A percentile compares a stretch with the other conserved stretches of the same genome.
phyloP scores from a whole-genome alignment of 2,888 invertebrate species.

The Leptinotarsa tumamoca region DNA sequence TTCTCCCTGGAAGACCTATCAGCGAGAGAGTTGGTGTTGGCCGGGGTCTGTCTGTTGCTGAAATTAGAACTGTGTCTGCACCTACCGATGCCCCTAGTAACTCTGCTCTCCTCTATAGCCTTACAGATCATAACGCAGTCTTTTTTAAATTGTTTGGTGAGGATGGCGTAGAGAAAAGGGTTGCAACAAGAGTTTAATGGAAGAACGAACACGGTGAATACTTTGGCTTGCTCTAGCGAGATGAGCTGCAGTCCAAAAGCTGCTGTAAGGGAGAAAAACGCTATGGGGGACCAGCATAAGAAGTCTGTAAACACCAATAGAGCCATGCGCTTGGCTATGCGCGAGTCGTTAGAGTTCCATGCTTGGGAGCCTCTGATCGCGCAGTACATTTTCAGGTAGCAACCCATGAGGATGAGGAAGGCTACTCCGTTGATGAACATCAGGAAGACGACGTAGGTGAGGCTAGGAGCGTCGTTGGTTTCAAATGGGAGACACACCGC shows the following conservation, averaged over 20 bases:
- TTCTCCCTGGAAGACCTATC: constrained; percentile 84
- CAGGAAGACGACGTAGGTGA: constrained; percentile 90
- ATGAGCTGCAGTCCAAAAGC: constrained; percentile 92
- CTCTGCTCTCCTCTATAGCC: constrained; percentile 93
- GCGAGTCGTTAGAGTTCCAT: constrained; percentile 97
- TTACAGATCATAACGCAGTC: constrained; percentile 96
- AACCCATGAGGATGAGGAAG: constrained; percentile 94
- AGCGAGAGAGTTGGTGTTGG: constrained; percentile 85
- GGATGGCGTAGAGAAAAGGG: constrained; percentile 96
- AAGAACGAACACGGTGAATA: constrained; percentile 94
- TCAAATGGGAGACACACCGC: constrained; percentile 97
- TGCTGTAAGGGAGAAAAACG: constrained; percentile 94
- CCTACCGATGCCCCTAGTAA: constrained; percentile 87
- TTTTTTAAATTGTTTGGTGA: constrained; percentile 97
- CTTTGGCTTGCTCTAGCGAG: constrained; percentile 94
- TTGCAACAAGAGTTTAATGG: constrained; percentile 98
- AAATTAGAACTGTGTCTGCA: constrained; percentile 89
- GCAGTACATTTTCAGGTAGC: constrained; percentile 97
- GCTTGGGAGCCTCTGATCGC: constrained; percentile 96
- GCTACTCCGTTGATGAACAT: constrained; percentile 94
- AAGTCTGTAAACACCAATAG: constrained; percentile 97
- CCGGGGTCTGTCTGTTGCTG: constrained; percentile 88
- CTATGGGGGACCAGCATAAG: constrained; percentile 97
- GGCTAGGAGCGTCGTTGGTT: constrained; percentile 79
- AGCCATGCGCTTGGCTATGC: constrained; percentile 97